These are phyloP conservation scores for Lepetodrilus schrolli DNA, from an alignment of 2,888 invertebrate genomes.

Conservation along the genomic window DNA sequence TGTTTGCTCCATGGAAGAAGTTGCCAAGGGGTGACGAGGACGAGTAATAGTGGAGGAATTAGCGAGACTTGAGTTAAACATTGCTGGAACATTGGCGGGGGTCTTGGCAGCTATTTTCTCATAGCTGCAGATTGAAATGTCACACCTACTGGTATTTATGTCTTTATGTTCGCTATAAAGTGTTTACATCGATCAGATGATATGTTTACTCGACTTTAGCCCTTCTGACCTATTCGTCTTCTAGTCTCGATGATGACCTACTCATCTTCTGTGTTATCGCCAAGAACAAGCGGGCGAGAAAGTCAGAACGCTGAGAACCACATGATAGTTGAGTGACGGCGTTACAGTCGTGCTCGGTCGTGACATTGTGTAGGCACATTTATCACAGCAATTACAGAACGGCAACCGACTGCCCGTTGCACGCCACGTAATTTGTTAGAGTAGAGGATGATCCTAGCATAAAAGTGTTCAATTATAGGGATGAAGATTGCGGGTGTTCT, in stretches of 20 bases:
- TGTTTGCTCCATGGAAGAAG: no score
- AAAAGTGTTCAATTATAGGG: slow-evolving; percentile 5
- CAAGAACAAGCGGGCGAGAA: background rate
- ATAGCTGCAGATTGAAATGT: slow-evolving; percentile 16
- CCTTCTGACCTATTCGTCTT: background rate
- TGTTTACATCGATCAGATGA: slow-evolving; percentile 21
- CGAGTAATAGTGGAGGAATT: background rate
- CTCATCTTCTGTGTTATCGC: background rate
- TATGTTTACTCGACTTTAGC: background rate
- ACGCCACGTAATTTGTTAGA: slow-evolving; percentile 1
- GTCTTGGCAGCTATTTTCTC: background rate
- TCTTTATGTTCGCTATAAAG: background rate
- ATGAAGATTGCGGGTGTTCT: no score
- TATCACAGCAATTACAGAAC: background rate
- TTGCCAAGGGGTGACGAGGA: no score
- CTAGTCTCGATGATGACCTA: background rate
- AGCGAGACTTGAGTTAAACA: slow-evolving; percentile 17
- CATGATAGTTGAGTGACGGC: background rate
- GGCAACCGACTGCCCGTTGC: background rate
- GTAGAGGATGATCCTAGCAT: background rate
- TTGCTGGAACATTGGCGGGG: background rate
- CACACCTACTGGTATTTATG: slow-evolving; percentile 16
- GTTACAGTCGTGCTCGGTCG: background rate
- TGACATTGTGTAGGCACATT: background rate
- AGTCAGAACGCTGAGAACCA: background rate